phyloP scores from a whole-genome alignment of 1,140 invertebrate species.

The Lasioglossum baleicum region DNA sequence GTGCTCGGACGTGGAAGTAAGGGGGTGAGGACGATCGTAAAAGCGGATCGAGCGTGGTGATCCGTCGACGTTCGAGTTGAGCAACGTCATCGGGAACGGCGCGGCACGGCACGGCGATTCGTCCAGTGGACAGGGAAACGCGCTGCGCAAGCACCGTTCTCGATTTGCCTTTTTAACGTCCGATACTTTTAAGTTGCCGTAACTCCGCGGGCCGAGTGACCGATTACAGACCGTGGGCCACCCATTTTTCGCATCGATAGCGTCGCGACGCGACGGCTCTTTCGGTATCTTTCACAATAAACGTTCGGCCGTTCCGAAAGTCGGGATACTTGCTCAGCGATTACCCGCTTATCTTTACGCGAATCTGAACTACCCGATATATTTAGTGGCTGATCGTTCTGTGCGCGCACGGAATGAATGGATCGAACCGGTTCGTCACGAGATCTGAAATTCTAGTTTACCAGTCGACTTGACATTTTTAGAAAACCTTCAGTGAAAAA shows the following conservation, averaged over 20 bases:
- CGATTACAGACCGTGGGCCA: not conserved
- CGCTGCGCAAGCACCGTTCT: no score
- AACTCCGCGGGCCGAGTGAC: conserved; percentile 1
- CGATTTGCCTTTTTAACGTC: not conserved
- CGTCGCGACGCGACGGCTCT: not conserved
- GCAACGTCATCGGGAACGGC: not conserved
- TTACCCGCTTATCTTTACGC: conserved; percentile 18
- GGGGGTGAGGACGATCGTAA: conserved; percentile 4
- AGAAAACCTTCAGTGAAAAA: no score
- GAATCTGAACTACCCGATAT: conserved; percentile 20
- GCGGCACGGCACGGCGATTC: not conserved
- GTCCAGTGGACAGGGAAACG: no score
- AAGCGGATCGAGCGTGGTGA: not conserved
- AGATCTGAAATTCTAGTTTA: no score
- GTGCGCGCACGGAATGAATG: not conserved
- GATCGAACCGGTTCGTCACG: no score
- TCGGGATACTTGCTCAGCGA: not conserved
- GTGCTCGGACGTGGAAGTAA: no score
- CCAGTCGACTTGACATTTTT: no score
- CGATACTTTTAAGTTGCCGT: not conserved
- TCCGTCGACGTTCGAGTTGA: not conserved
- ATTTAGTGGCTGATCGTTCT: conserved; percentile 16
- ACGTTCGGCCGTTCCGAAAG: not conserved
- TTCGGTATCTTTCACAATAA: not conserved
- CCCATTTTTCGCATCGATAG: not conserved